Evolutionary conservation across 2,888 invertebrate species (phyloP), one percentile per base, ranked within the genome.

Genomic region (Venusia cambrica): DNA sequence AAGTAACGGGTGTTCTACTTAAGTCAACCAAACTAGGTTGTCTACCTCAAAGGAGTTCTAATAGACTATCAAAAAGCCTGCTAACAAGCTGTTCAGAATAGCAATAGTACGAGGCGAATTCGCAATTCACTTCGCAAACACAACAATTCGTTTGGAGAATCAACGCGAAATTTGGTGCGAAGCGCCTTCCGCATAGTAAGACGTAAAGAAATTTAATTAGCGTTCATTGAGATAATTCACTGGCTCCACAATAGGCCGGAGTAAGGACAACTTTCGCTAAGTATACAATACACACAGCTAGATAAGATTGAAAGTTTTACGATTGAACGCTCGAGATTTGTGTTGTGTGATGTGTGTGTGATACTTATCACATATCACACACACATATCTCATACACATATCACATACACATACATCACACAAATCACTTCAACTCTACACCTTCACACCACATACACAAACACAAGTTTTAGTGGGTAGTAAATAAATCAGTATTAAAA

Each of bases 151-250:
- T 64, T 67, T 55, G 56, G 53, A 34, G 62, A 70, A 70, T 71
- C 68, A 65, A 64, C 61, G 64, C n/a, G n/a, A n/a, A 63, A 64
- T 64, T 62, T 45, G 51, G 53, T 48, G 51, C 49, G 52, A 52
- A 54, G 57, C 57, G 64, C 58, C 50, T 62, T 65, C 58, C 60
- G 72, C 72, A 67, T 71, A 62, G 69, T 64, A 67, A 72, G 65
- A 65, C 63, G 70, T 62, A 64, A 76, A 76, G 73, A 74, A 76
- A 79, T 77, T 76, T 75, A 78, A 79, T 78, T 77, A 79, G 71
- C 64, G 62, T 63, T 77, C 73, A 74, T 73, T 70, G 72, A 72
- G 73, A 75, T 80, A 77, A 79, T 77, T 78, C 68, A 73, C 71
- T 71, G 68, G 50, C 54, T 69, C 57, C 66, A 73, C 72, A 74